A percentile compares a stretch with the other conserved stretches of the same genome.
phyloP scores from a whole-genome alignment of 2,797 vertebrate species.

The Chaetophractus vellerosus region DNA sequence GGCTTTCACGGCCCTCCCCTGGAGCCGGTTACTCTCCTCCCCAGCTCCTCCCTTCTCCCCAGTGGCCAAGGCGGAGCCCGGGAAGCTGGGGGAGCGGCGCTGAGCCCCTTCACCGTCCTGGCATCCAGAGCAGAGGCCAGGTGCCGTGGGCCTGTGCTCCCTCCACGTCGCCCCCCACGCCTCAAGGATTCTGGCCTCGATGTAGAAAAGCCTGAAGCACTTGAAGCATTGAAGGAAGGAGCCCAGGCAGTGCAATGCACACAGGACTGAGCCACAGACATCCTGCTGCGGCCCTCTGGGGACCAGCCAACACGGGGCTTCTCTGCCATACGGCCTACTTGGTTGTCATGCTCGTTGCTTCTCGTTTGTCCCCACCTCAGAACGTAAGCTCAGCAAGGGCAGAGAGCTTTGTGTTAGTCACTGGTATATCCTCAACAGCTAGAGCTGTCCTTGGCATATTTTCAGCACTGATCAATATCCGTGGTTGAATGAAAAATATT shows the following conservation, averaged over 20 bases:
- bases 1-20: not conserved
- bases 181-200: not conserved
- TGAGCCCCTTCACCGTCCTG: no score
- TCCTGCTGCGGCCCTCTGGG: no score
- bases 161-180: not conserved
- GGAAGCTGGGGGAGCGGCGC: no score
- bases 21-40: fast-evolving
- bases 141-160: no score
- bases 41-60: not conserved
- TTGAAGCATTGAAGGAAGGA: not conserved
- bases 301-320: not conserved
- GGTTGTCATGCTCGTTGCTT: not conserved
- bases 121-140: no score
- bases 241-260: no score
- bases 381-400: not conserved
- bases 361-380: not conserved
- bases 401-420: not conserved
- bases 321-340: not conserved
- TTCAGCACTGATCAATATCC: not conserved
- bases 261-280: no score
- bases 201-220: not conserved
- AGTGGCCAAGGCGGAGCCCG: no score
- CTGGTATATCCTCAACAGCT: not conserved
- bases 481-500: not conserved
- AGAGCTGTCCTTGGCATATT: not conserved